Base-by-base conservation (phyloP, 2,888 invertebrate species). In the Cryptus armator region DNA sequence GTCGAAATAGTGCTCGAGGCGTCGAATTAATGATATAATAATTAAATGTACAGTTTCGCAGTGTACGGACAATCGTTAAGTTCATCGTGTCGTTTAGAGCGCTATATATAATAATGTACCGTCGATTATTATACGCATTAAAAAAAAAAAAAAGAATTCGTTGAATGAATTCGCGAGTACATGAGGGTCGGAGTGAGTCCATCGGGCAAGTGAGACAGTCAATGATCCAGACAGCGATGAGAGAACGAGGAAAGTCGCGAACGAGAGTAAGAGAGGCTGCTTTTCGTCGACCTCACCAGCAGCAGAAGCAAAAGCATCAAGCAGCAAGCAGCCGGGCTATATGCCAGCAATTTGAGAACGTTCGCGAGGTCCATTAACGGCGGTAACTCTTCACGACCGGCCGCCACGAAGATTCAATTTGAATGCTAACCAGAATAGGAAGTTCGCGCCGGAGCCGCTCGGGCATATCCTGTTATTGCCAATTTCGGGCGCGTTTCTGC, bases 371-470 rank as follows among this genome's bases (percentile, higher is more conserved):
- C 91, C 91, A 92, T 92, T 92, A 93, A 92, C 90, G 91, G 88
- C 89, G 89, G 89, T 91, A 92, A 93, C 92, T 93, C 91, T 91
- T 92, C 92, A 90, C 91, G 90, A 91, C 89, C 89, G 89, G 89
- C 91, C 91, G 89, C 90, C 91, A 90, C 90, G 91, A 91, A 91
- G 91, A 93, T 93, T 93, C 92, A 92, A 93, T 93, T 93, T 93
- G 91, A 93, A 93, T 93, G 92, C 92, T 93, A 93, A 93, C 92
- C 92, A 93, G 92, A 92, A 90, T 90, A 90, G 91, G 91, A 92
- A 92, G 91, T 92, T 90, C 90, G 89, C 91, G 89, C 88, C 90
- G 87, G 88, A 86, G 90, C 88, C 83, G 88, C 86, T 84, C 86
- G 84, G 84, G 87, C 87, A 87, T 88, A 89, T 89, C 90, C 91